Conservation (phyloP, 2,797 vertebrate species). For the Cossypha caffra region DNA sequence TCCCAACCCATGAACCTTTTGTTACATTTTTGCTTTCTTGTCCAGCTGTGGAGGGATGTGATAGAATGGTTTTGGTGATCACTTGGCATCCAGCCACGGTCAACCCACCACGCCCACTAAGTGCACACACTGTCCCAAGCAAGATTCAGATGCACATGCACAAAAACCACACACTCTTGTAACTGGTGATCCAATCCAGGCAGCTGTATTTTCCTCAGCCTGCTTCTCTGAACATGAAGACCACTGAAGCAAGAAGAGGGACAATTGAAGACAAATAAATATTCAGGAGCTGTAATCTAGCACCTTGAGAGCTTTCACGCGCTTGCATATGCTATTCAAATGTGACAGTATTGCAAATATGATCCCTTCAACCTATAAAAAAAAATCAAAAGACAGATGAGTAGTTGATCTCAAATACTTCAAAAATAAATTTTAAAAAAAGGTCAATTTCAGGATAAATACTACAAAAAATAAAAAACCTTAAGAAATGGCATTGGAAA, state of each 20-base stretch:
- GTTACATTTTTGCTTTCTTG: not conserved
- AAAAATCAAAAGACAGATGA: not conserved
- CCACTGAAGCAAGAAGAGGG: not conserved
- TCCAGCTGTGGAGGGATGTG: not conserved
- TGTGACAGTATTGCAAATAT: fast-evolving
- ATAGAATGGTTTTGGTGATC: not conserved
- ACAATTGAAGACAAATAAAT: not conserved
- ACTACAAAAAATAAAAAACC: not conserved
- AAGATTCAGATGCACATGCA: fast-evolving
- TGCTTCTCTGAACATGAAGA: not conserved
- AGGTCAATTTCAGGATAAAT: not conserved
- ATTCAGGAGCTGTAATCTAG: not conserved
- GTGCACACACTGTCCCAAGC: not conserved
- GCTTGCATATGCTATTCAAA: not conserved
- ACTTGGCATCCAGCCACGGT: not conserved
- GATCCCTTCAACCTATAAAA: not conserved
- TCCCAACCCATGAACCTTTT: not conserved
- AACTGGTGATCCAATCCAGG: not conserved
- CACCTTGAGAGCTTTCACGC: not conserved
- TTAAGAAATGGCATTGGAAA: not conserved
- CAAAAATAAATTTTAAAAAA: not conserved
- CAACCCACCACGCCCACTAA: not conserved
- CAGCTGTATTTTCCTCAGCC: not conserved
- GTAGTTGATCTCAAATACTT: not conserved
- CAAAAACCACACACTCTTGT: fast-evolving